phyloP scores from a whole-genome alignment of 2,113 vertebrate genomes.

The Gymnorhina tibicen region DNA sequence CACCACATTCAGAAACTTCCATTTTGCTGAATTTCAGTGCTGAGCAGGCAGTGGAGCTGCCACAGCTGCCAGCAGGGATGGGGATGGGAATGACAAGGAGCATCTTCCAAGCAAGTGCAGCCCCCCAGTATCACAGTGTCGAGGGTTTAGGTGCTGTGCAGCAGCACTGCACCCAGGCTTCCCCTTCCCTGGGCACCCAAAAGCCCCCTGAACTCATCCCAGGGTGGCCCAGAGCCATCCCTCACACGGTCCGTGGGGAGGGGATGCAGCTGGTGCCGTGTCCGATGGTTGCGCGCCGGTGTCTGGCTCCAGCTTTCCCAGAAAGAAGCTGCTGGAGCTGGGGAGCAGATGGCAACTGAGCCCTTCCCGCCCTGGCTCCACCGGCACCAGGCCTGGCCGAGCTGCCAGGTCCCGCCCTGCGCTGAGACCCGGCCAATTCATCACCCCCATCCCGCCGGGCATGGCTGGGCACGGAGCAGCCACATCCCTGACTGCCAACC shows the following conservation, averaged over 20 bases:
- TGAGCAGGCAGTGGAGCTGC: not conserved
- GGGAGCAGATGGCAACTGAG: constrained; percentile 47
- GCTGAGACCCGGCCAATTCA: not conserved
- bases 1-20: not conserved
- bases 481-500: not conserved
- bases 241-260: rapidly evolving
- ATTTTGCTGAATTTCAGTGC: not conserved
- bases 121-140: not conserved
- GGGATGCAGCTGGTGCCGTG: not conserved
- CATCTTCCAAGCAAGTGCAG: not conserved
- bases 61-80: not conserved
- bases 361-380: not conserved
- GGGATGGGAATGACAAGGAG: not conserved
- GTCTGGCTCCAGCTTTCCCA: not conserved
- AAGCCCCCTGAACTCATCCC: not conserved
- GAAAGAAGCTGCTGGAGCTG: not conserved
- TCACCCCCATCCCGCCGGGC: not conserved
- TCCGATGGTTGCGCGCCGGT: rapidly evolving
- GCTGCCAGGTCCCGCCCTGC: not conserved
- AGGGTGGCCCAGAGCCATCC: not conserved
- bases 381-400: not conserved
- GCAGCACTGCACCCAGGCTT: not conserved
- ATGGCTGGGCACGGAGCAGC: not conserved
- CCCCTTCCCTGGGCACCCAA: not conserved
- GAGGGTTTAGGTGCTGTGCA: not conserved